phyloP scores from a whole-genome alignment of 2,888 invertebrate species.

The Steinernema hermaphroditum region DNA sequence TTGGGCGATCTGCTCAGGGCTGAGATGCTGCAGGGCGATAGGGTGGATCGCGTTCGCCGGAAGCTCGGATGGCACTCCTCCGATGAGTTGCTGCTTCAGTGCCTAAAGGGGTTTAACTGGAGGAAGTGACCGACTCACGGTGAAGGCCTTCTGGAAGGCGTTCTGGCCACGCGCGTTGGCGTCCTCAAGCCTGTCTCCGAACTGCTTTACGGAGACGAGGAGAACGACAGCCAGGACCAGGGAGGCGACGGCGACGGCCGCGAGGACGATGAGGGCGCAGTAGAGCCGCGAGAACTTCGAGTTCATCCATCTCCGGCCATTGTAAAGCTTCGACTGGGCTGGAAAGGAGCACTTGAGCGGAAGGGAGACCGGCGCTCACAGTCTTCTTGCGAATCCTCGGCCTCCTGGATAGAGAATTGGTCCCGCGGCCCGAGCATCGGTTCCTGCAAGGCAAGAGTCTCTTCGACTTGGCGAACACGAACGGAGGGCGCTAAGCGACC shows the following conservation, averaged over 20 bases:
- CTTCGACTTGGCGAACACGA: neutral
- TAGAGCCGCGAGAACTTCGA: constrained; percentile 14
- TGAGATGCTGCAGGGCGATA: constrained; percentile 28
- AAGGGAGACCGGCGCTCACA: constrained; percentile 25
- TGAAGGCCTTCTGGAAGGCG: neutral
- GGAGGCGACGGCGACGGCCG: neutral
- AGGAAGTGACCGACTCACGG: neutral
- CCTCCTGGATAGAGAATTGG: constrained; percentile 35
- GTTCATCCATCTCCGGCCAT: neutral
- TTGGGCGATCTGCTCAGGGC: constrained; percentile 44
- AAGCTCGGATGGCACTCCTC: neutral
- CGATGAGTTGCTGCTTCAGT: neutral
- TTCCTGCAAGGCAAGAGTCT: constrained; percentile 29
- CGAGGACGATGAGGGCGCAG: neutral
- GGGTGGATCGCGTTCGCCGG: constrained; percentile 32
- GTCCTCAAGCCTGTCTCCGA: neutral
- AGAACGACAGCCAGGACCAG: neutral
- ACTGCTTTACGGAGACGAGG: neutral
- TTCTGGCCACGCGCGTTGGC: neutral
- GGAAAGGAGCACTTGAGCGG: neutral
- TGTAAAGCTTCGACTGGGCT: neutral
- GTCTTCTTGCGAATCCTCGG: constrained; percentile 37
- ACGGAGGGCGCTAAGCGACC: neutral
- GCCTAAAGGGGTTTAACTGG: neutral
- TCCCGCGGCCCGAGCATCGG: constrained; percentile 39